Evolutionary conservation across 2,888 invertebrate genomes (phyloP).

Genomic region (Andrena chrysosceles): DNA sequence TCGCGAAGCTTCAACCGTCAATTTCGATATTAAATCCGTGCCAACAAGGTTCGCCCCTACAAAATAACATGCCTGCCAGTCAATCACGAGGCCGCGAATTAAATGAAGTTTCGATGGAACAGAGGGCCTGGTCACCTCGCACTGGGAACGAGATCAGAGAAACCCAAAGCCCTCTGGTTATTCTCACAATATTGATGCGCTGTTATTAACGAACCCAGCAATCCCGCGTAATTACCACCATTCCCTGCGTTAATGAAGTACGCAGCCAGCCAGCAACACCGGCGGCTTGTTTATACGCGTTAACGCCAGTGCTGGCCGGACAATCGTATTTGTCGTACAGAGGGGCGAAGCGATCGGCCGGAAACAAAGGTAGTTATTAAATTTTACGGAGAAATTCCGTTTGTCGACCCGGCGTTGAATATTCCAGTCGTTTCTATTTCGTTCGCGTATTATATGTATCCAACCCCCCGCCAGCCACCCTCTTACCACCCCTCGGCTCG

Average conservation of each 20-base stretch:
- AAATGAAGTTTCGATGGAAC: constrained; percentile 16
- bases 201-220: constrained; percentile 28
- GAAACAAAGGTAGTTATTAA: constrained; percentile 11
- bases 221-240: constrained; percentile 26
- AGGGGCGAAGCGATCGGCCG: not conserved
- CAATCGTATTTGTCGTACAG: constrained; percentile 14
- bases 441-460: not conserved
- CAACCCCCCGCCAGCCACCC: not conserved
- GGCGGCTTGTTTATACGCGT: constrained; percentile 4
- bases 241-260: constrained; percentile 28
- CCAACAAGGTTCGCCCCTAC: not conserved
- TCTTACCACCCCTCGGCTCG: not conserved
- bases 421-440: not conserved
- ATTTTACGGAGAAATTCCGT: constrained; percentile 1
- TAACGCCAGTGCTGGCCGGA: constrained; percentile 1
- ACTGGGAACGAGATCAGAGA: not conserved
- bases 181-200: constrained; percentile 8
- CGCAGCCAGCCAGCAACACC: not conserved
- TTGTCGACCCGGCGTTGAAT: not conserved
- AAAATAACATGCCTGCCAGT: not conserved
- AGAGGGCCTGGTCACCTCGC: not conserved
- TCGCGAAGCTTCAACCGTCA: too few relatives aligned
- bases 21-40: too few relatives aligned
- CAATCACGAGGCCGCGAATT: not conserved
- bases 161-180: constrained; percentile 15